Evolutionary conservation across 1,140 invertebrate genomes (phyloP), one percentile per base, ranked within the genome.

Genomic region (Portunus trituberculatus): DNA sequence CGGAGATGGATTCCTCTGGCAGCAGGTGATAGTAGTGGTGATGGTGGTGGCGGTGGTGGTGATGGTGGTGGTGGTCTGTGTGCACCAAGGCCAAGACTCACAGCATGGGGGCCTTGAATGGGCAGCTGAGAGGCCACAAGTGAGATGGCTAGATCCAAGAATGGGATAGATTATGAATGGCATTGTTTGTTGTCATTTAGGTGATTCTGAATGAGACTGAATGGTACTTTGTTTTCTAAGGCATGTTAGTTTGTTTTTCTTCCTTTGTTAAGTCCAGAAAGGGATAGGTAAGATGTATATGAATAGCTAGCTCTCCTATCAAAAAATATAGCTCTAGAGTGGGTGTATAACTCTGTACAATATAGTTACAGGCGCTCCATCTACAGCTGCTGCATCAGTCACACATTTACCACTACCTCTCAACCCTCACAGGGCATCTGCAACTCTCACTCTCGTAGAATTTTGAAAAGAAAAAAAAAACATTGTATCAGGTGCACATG

Each of bases 241-340:
- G 67, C 67, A 20, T 76, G 67, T 76, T 39, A 39, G 52, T 59
- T 59, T 76, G 67, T 76, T n/a, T n/a, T 20, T 59, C 10, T 59
- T 12, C 52, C 10, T 59, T 76, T 20, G 67, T 76, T 76, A n/a
- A 20, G 67, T 59, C n/a, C 6, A n/a, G 20, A 76, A 76, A 20
- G 45, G 32, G 32, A 29, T 84, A 82, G 82, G 39, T 46, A 93
- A 84, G 39, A 39, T 45, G 20, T 76, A 12, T 76, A n/a, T 76
- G 67, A n/a, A 76, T 76, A 76, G 67, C 67, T 76, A 76, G 67
- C 67, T 90, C 39, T 91, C 89, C 89, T 94, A 94, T 91, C 89
- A 90, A 91, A 94, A 90, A 94, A 94, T 91, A 94, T 94, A 94
- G 59, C 67, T 94, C 87, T 94, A 94, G 88, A 84, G 67, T 32